Evolutionary conservation across 2,888 invertebrate genomes (phyloP).

Genomic region (Pteria penguin): DNA sequence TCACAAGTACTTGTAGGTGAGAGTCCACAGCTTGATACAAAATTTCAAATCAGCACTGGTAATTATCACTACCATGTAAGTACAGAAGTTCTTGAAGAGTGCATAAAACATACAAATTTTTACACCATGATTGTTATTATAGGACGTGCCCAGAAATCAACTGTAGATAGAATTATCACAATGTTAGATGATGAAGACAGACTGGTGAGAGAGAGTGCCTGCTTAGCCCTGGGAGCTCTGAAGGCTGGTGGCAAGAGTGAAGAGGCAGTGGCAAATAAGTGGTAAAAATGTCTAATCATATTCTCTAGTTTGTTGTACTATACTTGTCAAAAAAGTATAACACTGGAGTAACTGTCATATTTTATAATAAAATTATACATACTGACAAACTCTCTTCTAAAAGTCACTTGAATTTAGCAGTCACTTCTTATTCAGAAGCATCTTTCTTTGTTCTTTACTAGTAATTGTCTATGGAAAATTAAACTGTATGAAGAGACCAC

Average conservation of each 20-base stretch:
- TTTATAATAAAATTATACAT: no score
- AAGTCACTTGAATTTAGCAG: no score
- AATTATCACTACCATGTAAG: background rate
- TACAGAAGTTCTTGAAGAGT: background rate
- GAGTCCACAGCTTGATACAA: background rate
- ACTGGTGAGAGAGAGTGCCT: slow-evolving; percentile 72
- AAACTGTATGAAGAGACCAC: no score
- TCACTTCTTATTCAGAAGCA: no score
- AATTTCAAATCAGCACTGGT: background rate
- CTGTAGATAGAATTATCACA: slow-evolving; percentile 52
- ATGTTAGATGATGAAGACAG: slow-evolving; percentile 70
- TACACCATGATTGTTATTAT: background rate
- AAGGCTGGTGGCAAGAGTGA: slow-evolving; percentile 49
- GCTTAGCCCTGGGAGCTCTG: slow-evolving; percentile 68
- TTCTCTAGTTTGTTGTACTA: no score
- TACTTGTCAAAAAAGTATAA: no score
- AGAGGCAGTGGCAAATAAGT: slow-evolving; percentile 65
- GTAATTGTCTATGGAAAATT: no score
- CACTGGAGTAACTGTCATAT: no score
- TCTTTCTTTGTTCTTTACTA: no score
- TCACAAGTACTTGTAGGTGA: no score
- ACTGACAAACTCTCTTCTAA: no score
- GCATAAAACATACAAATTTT: background rate
- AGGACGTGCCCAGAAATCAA: slow-evolving; percentile 30
- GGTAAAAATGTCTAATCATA: no score